Percentiles rank a stretch among this genome's conserved stretches.
These are phyloP conservation scores for Drosophila eugracilis DNA, from an alignment of 1,140 invertebrate genomes.

Conservation along the genomic window DNA sequence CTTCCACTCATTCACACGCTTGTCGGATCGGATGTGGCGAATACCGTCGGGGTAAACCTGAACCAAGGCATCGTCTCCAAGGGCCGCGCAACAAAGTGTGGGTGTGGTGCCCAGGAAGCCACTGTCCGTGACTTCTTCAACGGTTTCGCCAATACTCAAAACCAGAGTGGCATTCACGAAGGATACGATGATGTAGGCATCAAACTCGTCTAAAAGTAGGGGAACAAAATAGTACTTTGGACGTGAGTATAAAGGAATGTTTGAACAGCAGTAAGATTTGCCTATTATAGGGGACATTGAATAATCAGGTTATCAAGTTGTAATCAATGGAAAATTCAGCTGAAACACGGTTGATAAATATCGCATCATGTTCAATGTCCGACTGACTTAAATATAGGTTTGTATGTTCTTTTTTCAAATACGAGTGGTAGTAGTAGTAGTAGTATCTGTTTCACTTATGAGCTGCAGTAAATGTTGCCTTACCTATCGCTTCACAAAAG, in stretches of 20 bases:
- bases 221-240: constrained; percentile 17
- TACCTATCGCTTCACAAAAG: constrained; percentile 83
- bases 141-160: constrained; percentile 99
- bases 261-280: neutral
- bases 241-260: constrained; percentile 9
- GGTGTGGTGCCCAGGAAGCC: constrained; percentile 99
- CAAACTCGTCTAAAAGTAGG: constrained; percentile 87
- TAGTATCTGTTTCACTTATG: constrained; percentile 77
- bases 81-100: constrained; percentile 97
- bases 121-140: constrained; percentile 99
- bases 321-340: constrained; percentile 84
- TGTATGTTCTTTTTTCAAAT: constrained; percentile 7
- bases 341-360: constrained; percentile 84
- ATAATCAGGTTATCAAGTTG: constrained; percentile 81
- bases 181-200: constrained; percentile 99
- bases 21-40: constrained; percentile 98
- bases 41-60: constrained; percentile 99
- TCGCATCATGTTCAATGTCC: constrained; percentile 83
- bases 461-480: constrained; percentile 79
- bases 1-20: constrained; percentile 99
- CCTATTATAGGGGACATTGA: constrained; percentile 50
- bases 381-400: constrained; percentile 36
- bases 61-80: constrained; percentile 98
- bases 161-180: constrained; percentile 99
- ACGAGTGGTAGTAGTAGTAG: constrained; percentile 32